Evolutionary conservation across 1,140 invertebrate genomes (phyloP), one percentile per base, ranked within the genome.

Genomic region (Eurosta solidaginis): DNA sequence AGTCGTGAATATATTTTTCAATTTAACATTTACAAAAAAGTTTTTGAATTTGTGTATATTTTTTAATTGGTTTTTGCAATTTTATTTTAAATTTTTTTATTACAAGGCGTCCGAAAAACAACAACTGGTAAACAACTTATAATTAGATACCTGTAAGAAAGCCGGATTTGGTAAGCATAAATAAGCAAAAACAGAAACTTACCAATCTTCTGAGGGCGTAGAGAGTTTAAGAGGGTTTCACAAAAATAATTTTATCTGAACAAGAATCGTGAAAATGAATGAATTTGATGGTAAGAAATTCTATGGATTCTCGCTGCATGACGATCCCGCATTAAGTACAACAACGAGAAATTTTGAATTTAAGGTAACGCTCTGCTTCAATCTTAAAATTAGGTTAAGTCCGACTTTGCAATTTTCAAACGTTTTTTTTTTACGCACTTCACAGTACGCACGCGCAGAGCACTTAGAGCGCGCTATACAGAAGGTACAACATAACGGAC

Each of bases 401-500:
- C 17, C 33, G 7, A 1, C 5, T 10, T 10, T 20, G 14, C 14
- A 33, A 59, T 7, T 50, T 50, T 5, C n/a, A 50, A n/a, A 20
- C 22, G n/a, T 2, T 12, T 10, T 3, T 9, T 10, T 25, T 27
- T 54, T 12, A n/a, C 17, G n/a, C 22, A 40, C 20, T 44, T 22
- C 12, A n/a, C n/a, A 85, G 84, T 85, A 84, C 14, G 17, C 80
- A 2, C 80, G 81, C 2, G 82, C 82, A 0, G 83, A 83, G 3
- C 81, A 82, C 10, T 83, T 86, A 7, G 80, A 81, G 17, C 80
- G 82, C 20, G 80, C 82, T 3, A 81, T 86, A 1, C 78, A 78
- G 33, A 82, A 82, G 2, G 79, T 85, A n/a, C 83, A 86, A 9
- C 54, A 63, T 1, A 14, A 76, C n/a, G 79, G 81, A 0, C 5